phyloP scores from a whole-genome alignment of 2,797 vertebrate genomes.

The Caiman crocodilus region DNA sequence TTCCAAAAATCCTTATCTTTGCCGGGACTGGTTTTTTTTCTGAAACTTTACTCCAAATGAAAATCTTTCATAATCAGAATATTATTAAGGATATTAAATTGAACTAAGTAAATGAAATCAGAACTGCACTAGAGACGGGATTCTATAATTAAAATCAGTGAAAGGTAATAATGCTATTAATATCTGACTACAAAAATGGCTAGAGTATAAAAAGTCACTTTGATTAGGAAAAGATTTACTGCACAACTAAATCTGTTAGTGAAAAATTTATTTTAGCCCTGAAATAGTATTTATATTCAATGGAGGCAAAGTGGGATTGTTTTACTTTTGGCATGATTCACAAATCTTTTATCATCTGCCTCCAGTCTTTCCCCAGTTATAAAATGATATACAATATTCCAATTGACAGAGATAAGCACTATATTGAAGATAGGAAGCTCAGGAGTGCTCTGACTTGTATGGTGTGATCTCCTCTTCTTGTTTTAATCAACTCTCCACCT shows the following conservation, averaged over 20 bases:
- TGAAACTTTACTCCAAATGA: not conserved
- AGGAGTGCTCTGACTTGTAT: not conserved
- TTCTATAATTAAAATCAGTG: not conserved
- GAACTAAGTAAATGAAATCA: constrained; percentile 20
- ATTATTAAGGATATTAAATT: constrained; percentile 15
- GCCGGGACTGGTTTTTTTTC: not conserved
- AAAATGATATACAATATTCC: not conserved
- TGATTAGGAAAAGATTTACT: constrained; percentile 4
- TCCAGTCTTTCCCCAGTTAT: constrained; percentile 10
- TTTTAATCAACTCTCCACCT: not conserved
- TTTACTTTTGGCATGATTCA: not conserved
- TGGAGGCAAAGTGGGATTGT: not conserved
- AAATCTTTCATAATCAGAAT: not conserved
- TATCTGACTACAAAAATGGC: not conserved
- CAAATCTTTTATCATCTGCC: not conserved
- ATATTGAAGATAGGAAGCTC: not conserved
- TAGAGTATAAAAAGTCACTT: constrained; percentile 14
- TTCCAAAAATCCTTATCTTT: constrained; percentile 20
- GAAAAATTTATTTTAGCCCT: not conserved
- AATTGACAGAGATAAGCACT: not conserved
- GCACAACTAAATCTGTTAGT: constrained; percentile 16
- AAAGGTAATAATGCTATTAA: not conserved
- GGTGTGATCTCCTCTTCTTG: not conserved
- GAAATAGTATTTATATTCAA: not conserved
- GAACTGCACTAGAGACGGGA: not conserved